These are phyloP conservation scores for Periplaneta americana DNA, from an alignment of 1,140 invertebrate species.

Conservation along the genomic window DNA sequence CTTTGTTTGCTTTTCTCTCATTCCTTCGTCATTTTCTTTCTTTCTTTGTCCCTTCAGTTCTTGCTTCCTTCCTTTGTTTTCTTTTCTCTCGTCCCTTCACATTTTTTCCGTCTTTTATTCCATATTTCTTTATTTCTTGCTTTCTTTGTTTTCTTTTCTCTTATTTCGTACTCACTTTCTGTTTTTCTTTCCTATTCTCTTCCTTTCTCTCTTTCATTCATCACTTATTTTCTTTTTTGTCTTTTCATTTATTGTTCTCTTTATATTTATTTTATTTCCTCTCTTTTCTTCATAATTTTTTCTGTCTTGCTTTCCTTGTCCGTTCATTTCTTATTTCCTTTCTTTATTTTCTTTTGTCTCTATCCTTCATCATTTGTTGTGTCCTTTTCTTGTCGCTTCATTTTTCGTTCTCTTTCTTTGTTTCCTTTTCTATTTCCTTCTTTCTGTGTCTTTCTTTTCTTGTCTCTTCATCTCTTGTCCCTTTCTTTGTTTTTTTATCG, in stretches of 20 bases:
- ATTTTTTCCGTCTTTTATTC: too few relatives aligned
- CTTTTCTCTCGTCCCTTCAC: too few relatives aligned
- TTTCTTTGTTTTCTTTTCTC: background rate
- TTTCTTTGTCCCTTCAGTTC: too few relatives aligned
- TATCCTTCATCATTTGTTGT: background rate
- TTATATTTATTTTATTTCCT: background rate
- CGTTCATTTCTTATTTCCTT: background rate
- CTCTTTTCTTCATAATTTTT: background rate
- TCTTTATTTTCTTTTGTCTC: background rate
- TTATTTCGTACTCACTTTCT: background rate
- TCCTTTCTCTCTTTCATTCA: background rate
- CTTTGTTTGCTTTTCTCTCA: too few relatives aligned
- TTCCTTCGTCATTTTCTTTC: too few relatives aligned
- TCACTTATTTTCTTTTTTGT: background rate
- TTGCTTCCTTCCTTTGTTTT: too few relatives aligned
- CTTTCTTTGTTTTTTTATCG: background rate
- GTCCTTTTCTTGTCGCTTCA: background rate
- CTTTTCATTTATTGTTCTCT: background rate
- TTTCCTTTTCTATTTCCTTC: background rate
- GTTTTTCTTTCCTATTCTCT: background rate
- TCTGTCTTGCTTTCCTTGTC: background rate
- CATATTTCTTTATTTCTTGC: background rate
- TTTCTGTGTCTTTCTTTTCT: background rate
- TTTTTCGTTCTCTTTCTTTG: background rate
- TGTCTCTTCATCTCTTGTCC: background rate